Conservation (phyloP, 2,888 invertebrate genomes). For the Pammene aurita region DNA sequence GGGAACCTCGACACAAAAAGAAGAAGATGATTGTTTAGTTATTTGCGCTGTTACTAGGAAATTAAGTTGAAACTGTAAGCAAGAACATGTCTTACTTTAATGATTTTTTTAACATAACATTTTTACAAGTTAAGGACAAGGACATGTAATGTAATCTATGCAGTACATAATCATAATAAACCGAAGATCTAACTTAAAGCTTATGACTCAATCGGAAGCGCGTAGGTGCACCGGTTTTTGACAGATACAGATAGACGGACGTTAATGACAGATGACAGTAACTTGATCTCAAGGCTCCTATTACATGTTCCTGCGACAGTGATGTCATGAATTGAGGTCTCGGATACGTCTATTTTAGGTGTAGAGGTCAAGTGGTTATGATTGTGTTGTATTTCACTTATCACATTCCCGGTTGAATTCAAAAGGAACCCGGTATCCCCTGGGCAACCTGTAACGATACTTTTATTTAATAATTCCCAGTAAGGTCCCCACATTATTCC, state of each 20-base stretch:
- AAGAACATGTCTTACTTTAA: too few species aligned
- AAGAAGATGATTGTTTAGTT: too few species aligned
- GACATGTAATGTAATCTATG: background rate
- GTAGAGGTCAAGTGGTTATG: background rate
- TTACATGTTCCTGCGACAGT: conserved; percentile 34
- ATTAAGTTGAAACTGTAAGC: too few species aligned
- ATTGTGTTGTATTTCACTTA: background rate
- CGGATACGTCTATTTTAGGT: conserved; percentile 9
- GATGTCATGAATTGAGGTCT: conserved; percentile 35
- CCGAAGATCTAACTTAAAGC: conserved; percentile 18
- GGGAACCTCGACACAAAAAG: too few species aligned
- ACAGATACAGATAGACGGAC: background rate
- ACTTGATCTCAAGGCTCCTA: conserved; percentile 33
- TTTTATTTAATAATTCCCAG: too few species aligned
- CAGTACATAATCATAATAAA: conserved; percentile 17
- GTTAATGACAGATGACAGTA: conserved; percentile 8
- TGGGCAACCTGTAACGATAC: too few species aligned
- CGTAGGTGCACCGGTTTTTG: conserved; percentile 33
- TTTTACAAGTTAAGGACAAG: too few species aligned
- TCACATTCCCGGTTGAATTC: too few species aligned
- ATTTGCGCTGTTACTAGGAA: too few species aligned
- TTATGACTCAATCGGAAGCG: conserved; percentile 31
- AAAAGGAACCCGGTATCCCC: too few species aligned
- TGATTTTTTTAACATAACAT: too few species aligned
- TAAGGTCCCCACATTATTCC: too few species aligned